Evolutionary conservation across 2,797 vertebrate species (phyloP).

Genomic region (Phoeniculus purpureus): DNA sequence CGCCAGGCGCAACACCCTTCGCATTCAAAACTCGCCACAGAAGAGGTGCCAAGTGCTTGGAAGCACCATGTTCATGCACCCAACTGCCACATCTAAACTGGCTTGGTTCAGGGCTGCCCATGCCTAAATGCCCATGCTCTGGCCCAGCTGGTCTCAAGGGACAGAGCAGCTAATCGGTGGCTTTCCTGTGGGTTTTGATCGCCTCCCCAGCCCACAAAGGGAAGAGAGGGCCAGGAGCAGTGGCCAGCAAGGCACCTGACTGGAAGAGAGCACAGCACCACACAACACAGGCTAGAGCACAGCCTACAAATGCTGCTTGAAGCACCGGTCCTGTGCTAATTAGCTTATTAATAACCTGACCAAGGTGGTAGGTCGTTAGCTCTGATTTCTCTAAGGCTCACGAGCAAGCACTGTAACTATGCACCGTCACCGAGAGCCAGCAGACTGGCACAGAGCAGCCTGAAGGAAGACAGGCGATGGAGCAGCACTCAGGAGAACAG

Average conservation of each 20-base stretch:
- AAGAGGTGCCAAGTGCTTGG: neutral
- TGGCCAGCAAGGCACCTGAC: neutral
- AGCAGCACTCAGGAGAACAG: neutral
- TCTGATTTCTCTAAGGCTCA: neutral
- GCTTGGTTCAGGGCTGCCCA: neutral
- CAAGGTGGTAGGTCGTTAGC: neutral
- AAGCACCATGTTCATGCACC: neutral
- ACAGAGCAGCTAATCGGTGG: neutral
- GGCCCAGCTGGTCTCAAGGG: neutral
- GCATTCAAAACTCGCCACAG: neutral
- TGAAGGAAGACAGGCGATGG: neutral
- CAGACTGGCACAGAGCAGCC: rapidly evolving
- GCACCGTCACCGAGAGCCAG: neutral
- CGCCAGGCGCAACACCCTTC: neutral
- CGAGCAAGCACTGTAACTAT: neutral
- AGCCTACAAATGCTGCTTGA: rapidly evolving
- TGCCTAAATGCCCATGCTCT: neutral
- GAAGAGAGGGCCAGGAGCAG: neutral
- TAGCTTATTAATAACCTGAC: neutral
- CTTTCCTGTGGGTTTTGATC: neutral
- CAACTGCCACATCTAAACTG: neutral
- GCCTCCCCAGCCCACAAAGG: neutral
- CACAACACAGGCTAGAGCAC: neutral
- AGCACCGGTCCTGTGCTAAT: neutral
- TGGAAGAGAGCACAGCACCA: rapidly evolving